Base-by-base conservation (phyloP, 2,113 vertebrate genomes). In the Catharus fuscescens region DNA sequence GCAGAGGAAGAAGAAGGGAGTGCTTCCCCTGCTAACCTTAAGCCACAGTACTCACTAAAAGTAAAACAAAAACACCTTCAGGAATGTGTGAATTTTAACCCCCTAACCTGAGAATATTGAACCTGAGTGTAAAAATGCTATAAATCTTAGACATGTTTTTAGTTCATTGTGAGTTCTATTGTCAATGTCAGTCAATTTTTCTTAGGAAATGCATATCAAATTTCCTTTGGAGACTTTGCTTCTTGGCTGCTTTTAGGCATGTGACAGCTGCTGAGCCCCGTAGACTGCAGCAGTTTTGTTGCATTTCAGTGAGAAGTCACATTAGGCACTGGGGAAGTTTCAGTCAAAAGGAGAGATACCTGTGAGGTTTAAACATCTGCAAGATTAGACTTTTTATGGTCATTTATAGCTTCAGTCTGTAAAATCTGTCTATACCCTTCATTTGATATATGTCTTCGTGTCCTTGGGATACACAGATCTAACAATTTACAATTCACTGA, bases 401-500 rank as follows among this genome's bases (percentile, higher is more conserved):
- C 28, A 50, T 93, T 93, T 87, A 56, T 74, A 65, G 61, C 42
- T 94, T 76, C 28, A 80, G 48, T 50, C 70, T 82, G 61, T 72
- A 94, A 96, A 94, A 95, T 69, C 53, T 76, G 71, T n/a, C 71
- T 83, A 23, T 90, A 80, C 52, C 12, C n/a, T 88, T 94, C 42
- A 62, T 86, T 80, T 90, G 42, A 86, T 86, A 48, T 53, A 87
- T 9, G 6, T 59, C 36, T 90, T 94, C 16, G 1, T 94, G 78
- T 86, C 62, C 78, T 92, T 78, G 48, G 45, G 57, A 87, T 69
- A 65, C 36, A 72, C 9, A 89, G 40, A 87, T 52, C 34, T 67
- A 94, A 64, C 57, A 97, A 88, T 88, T 97, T 96, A 54, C 56
- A 74, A 88, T 95, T 93, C 81, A 70, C 34, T 83, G 67, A 24